Base-by-base conservation (phyloP, 2,113 vertebrate genomes). In the Chionomys nivalis region DNA sequence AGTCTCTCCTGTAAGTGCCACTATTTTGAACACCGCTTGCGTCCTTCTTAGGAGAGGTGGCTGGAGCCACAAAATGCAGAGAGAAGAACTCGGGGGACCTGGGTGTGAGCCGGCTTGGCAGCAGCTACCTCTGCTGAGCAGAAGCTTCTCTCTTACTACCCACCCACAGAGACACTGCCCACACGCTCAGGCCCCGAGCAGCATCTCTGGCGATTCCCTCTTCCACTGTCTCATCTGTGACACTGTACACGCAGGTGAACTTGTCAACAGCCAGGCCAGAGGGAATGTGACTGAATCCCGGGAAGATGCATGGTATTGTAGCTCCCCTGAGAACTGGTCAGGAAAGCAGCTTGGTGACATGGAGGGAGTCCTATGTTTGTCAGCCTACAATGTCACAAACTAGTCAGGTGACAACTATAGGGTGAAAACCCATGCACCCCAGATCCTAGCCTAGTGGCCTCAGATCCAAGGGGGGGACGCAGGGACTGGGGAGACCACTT, bases 361-460 rank as follows among this genome's bases (percentile, higher is more conserved):
- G 72, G 11, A 39, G 85, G 85, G 49, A 47, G 8, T 21, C 31
- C 47, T 52, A n/a, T 1, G 1, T 63, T 21, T 26, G 76, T 65
- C 61, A 21, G 47, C 9, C 79, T 26, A 24, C 4, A 1, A 49
- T 1, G 39, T 1, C 17, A n/a, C 36, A 72, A 75, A 49, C 14
- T n/a, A 13, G 21, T 9, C 31, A 3, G 73, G 1, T 44, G 52
- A 7, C 52, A 44, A 1, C 9, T 2, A 11, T 0, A 7, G n/a
- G 28, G 9, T 72, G 31, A 21, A 52, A 52, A 24, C 49, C 13
- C 21, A 0, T 26, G 3, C 26, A 19, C 52, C 26, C 65, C 44
- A 12, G 11, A 7, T 28, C 47, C 65, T 21, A 28, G 23, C 39
- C 47, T 14, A 36, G 72, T 63, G 12, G 7, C n/a, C 7, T 36